A percentile compares a stretch with the other conserved stretches of the same genome.
Evolutionary conservation across 2,888 invertebrate species (phyloP).

Genomic region (Pollenia griseotomentosa): DNA sequence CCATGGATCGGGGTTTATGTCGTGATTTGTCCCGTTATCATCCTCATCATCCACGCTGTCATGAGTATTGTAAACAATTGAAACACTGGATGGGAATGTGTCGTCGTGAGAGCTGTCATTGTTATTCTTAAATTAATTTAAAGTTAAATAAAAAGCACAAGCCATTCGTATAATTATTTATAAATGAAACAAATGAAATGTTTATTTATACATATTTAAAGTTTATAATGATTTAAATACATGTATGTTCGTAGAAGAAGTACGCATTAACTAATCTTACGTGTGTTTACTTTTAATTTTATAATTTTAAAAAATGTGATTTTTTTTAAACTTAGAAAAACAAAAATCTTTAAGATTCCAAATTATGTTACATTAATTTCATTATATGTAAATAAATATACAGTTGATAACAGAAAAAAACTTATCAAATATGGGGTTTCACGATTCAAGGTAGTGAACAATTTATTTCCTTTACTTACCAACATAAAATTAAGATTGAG

Average conservation of each 20-base stretch:
- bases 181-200: too few relatives aligned
- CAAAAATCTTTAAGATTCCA: background rate
- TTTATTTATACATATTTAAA: too few relatives aligned
- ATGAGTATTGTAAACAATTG: slow-evolving; percentile 80
- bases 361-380: background rate
- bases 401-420: background rate
- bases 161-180: background rate
- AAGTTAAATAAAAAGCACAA: background rate
- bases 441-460: too few relatives aligned
- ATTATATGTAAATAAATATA: background rate
- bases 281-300: background rate
- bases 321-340: background rate
- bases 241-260: too few relatives aligned
- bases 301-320: background rate
- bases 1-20: slow-evolving; percentile 80
- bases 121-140: slow-evolving; percentile 77
- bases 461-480: too few relatives aligned
- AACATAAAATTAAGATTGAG: too few relatives aligned
- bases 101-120: slow-evolving; percentile 80
- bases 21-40: slow-evolving; percentile 78
- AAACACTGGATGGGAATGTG: slow-evolving; percentile 83
- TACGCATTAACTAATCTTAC: background rate
- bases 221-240: too few relatives aligned
- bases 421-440: too few relatives aligned
- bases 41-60: slow-evolving; percentile 81